Base-by-base conservation (phyloP, 1,140 invertebrate genomes). In the Pseudomyrmex pallidus region DNA sequence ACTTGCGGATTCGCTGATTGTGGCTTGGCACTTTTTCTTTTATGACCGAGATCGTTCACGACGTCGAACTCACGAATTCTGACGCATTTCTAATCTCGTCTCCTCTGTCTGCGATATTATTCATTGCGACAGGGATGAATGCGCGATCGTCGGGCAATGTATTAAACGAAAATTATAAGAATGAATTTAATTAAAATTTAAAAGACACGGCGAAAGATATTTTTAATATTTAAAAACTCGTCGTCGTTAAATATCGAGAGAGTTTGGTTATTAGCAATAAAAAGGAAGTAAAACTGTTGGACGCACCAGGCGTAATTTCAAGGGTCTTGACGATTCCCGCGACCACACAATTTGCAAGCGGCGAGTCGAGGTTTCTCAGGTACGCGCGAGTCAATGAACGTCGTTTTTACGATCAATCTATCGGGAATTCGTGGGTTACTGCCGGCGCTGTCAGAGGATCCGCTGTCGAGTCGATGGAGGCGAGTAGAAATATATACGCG, bases 321-420 rank as follows among this genome's bases (percentile, higher is more conserved):
- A 5, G 67, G 12, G 46, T 59, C 20, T 13, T 17, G 15, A 52
- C 0, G 48, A 20, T 25, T 48, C 20, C 35, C 46, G 15, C 22
- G 10, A 44, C 12, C 35, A 61, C 35, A 20, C 22, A 80, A 80
- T 80, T 80, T 80, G 76, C 76, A 80, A 72, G n/a, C 54, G 35
- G 46, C 50, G 20, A 15, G 57, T 4, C 61, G n/a, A 48, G 56
- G 56, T 61, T 72, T 61, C 76, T 72, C n/a, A 61, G 76, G 56
- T 72, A 66, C 44, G 44, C 57, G 15, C 64, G 68, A 88, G 85
- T 83, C 77, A 85, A 88, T 85, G 68, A 83, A 87, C 83, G 63
- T 83, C 64, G 83, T 44, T 82, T 88, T 88, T 88, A 88, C 78
- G 83, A 88, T 85, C 87, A 88, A 87, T 88, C 87, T 85, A 88